These are phyloP conservation scores for Phragmatobia fuliginosa DNA, from an alignment of 2,888 invertebrate genomes.

Conservation along the genomic window DNA sequence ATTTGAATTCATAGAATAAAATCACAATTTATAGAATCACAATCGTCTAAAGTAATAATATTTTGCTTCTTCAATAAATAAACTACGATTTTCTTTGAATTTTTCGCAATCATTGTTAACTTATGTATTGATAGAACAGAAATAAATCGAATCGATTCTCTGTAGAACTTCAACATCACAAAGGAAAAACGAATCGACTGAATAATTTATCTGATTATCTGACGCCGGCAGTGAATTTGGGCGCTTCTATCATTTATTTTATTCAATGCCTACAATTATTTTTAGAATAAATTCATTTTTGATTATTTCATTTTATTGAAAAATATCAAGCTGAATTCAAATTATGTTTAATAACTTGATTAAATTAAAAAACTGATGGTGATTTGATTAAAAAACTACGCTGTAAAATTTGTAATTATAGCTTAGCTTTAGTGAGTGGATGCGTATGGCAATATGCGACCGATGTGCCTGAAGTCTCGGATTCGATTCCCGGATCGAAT, in stretches of 20 bases:
- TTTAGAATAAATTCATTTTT: neutral
- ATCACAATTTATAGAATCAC: neutral
- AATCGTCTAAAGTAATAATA: neutral
- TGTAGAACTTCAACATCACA: slow-evolving; percentile 11
- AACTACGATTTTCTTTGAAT: neutral
- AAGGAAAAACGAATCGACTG: slow-evolving; percentile 13
- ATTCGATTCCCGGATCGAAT: too few species aligned
- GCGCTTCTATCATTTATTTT: slow-evolving; percentile 6
- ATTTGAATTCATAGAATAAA: too few species aligned
- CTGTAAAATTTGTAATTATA: neutral
- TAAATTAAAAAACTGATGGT: too few species aligned
- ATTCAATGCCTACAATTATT: slow-evolving; percentile 1
- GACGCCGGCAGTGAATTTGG: slow-evolving; percentile 11
- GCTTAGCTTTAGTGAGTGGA: neutral
- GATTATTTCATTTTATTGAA: neutral
- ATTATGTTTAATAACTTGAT: neutral
- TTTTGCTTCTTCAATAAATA: neutral
- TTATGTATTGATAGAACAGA: neutral
- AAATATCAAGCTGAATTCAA: neutral
- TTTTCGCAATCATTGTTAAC: neutral
- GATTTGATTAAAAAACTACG: neutral
- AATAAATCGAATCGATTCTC: slow-evolving; percentile 5
- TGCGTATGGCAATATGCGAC: too few species aligned
- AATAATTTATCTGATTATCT: slow-evolving; percentile 21
- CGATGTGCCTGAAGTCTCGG: too few species aligned